A percentile compares a stretch with the other conserved stretches of the same genome.
Conservation (phyloP, 2,797 vertebrate genomes). For the Cossypha dichroa region DNA sequence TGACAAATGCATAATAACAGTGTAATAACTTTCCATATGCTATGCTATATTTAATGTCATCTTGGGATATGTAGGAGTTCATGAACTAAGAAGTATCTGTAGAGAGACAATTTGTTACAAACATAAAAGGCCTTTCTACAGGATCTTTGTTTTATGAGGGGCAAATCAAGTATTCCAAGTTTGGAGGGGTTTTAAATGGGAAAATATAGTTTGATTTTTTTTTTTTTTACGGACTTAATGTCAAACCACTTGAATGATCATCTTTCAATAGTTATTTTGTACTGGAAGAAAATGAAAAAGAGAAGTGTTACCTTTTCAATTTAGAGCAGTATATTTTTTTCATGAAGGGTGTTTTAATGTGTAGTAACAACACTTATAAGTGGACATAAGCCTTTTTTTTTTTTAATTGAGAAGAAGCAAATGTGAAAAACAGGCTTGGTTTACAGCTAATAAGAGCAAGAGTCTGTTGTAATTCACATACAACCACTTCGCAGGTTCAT, state of each 20-base stretch:
- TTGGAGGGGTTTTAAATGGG: accelerated
- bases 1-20: background rate
- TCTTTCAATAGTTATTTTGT: background rate
- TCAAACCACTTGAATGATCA: background rate
- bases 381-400: background rate
- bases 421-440: background rate
- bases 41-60: background rate
- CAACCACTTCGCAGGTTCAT: background rate
- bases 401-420: background rate
- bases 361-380: background rate
- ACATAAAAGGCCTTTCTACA: background rate
- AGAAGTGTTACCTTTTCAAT: background rate
- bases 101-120: background rate
- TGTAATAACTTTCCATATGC: background rate
- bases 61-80: background rate
- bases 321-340: background rate
- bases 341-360: background rate
- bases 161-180: background rate
- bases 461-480: background rate
- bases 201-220: background rate
- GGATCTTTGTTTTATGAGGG: background rate
- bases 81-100: background rate
- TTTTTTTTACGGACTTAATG: background rate
- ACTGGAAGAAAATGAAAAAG: background rate
- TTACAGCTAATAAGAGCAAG: slow-evolving; percentile 40